Base-by-base conservation (phyloP, 2,888 invertebrate species). In the Hemithea aestivaria region DNA sequence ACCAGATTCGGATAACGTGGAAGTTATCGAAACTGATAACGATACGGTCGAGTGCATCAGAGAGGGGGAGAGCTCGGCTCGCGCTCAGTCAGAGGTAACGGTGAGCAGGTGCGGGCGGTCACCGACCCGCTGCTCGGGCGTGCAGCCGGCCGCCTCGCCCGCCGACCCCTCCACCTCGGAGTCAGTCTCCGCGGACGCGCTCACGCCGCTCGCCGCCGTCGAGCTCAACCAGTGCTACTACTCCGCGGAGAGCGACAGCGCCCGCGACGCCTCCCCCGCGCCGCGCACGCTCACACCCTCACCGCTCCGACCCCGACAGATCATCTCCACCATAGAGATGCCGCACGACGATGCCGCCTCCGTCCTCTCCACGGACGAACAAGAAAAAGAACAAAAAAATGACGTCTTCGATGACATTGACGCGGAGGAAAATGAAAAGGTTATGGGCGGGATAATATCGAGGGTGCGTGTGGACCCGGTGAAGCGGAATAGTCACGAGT, bases 151-250 rank as follows among this genome's bases (percentile, higher is more conserved):
- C 53, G 62, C 60, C 58, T 75, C 78, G 53, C 88, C 87, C 54
- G 89, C 85, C 62, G 88, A 83, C 64, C 89, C 87, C 50, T 92
- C 92, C 56, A 91, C 89, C 61, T 91, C 92, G 50, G 92, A 92
- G 73, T 93, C 93, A 66, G 90, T 93, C 73, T 93, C 93, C 83
- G 93, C 93, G 56, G 93, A 93, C 74, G 91, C 93, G 55, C 83
- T 90, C 55, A 88, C 89, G 70, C 90, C 90, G 66, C 87, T 88
- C 59, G 40, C 47, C 45, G 90, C 89, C 62, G 88, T 90, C 55
- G 90, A 91, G 73, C 87, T 89, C 65, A 90, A 90, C 84, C 89
- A 89, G 79, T 90, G 89, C 67, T 89, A 90, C 69, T 88, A 88
- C 72, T 89, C 89, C 51, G 90, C 90, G 49, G 90, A 90, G 67